phyloP scores from a whole-genome alignment of 1,140 invertebrate genomes.

The Hestina assimilis region DNA sequence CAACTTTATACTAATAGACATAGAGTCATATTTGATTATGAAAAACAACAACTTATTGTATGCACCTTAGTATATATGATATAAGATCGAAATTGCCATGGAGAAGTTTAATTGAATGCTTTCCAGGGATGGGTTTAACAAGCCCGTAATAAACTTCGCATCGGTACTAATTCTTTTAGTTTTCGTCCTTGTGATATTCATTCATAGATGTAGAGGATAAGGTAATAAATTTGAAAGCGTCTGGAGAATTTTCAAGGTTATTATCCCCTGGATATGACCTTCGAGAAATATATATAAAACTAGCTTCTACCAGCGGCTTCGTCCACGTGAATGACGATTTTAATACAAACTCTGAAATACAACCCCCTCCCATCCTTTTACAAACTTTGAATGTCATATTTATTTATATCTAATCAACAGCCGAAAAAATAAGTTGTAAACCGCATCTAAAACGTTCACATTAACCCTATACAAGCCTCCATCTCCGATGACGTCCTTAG shows the following conservation, averaged over 20 bases:
- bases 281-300: too few relatives aligned
- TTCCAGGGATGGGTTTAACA: constrained; percentile 19
- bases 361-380: too few relatives aligned
- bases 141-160: constrained; percentile 19
- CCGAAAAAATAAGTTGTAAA: too few relatives aligned
- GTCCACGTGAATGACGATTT: too few relatives aligned
- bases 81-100: constrained; percentile 11
- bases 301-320: too few relatives aligned
- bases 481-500: too few relatives aligned
- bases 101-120: constrained; percentile 12
- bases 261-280: neutral
- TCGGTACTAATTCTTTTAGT: constrained; percentile 12
- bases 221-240: constrained; percentile 1
- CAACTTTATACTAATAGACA: neutral
- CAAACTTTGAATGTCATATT: too few relatives aligned
- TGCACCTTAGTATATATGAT: neutral
- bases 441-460: too few relatives aligned
- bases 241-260: neutral
- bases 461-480: neutral
- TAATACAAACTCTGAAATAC: too few relatives aligned
- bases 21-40: neutral
- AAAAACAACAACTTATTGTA: neutral
- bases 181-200: constrained; percentile 4
- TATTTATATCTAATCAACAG: too few relatives aligned
- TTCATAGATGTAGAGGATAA: constrained; percentile 4